Conservation (phyloP, 2,113 vertebrate species). For the Dromas ardeola region DNA sequence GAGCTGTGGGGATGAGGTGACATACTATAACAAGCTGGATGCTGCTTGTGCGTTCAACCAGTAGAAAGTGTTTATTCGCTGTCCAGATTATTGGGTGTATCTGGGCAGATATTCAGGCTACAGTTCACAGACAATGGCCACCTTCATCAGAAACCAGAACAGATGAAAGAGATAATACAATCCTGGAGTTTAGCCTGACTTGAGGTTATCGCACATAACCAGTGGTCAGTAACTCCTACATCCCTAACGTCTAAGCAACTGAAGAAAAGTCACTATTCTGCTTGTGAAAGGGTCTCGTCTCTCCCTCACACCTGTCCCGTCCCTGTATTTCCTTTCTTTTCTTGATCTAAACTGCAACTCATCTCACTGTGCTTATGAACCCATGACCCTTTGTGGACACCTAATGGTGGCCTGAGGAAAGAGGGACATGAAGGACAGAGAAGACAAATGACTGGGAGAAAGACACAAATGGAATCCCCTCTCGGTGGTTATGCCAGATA, state of each 20-base stretch:
- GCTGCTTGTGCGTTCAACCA: background rate
- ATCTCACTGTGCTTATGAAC: background rate
- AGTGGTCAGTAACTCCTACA: background rate
- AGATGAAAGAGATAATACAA: background rate
- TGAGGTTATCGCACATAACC: background rate
- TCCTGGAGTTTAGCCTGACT: background rate
- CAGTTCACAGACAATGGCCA: background rate
- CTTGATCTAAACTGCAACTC: background rate
- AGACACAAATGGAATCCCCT: background rate
- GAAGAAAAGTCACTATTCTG: background rate
- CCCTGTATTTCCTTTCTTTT: background rate
- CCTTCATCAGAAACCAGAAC: background rate
- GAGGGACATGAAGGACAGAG: background rate
- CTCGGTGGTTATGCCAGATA: background rate
- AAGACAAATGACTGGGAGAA: background rate
- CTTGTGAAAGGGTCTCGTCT: background rate
- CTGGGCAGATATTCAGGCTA: background rate
- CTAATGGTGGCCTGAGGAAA: background rate
- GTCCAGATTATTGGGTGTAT: background rate
- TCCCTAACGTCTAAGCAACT: background rate
- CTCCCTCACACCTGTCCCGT: background rate
- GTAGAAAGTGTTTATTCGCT: background rate
- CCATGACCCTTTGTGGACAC: rapidly evolving
- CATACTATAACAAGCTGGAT: background rate
- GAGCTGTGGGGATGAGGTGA: background rate